Base-by-base conservation (phyloP, 92 coral and sea anemone species). In the Siderastrea radians region DNA sequence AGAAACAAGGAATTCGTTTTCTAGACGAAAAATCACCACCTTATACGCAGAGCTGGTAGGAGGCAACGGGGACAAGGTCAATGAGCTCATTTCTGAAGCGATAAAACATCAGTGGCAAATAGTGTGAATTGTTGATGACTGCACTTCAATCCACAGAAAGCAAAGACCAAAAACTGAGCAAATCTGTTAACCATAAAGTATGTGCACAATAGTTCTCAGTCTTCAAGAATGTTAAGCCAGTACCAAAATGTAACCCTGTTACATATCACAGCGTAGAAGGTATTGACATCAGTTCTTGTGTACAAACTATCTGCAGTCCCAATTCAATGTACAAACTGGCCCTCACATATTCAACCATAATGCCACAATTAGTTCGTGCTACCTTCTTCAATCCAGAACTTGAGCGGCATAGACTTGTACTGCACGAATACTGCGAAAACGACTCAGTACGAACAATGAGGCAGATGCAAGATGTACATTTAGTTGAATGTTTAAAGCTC, bases 21-120 rank as follows among this genome's bases (percentile, higher is more conserved):
- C 74, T 52, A 16, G 83, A 11, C 74, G 76, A 62, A 74, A 51
- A 66, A 9, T 68, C 10, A 62, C 74, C 77, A 50, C 13, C 14
- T 7, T 45, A 26, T 6, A 17, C 10, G 44, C 9, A 47, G 57
- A 52, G 16, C 53, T 84, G 54, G 69, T 83, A n/a, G 14, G 60
- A 38, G 13, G 52, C 13, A 74, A 72, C 38, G 19, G 57, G 16
- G 50, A 19, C 14, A 74, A 58, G 51, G 68, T 81, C 46, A 57
- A 74, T 7, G 52, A 50, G 14, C 54, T 88, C 14, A 68, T 89
- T 49, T 6, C 63, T 9, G 77, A 88, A 81, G 92, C 88, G 10
- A 88, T 81, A 54, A 72, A 64, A 58, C 59, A 84, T 49, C 69
- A 84, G 74, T 90, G 93, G 93, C 81, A 80, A 66, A 81, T 88